Evolutionary conservation across 2,113 vertebrate species (phyloP).

Genomic region (Albula goreensis): DNA sequence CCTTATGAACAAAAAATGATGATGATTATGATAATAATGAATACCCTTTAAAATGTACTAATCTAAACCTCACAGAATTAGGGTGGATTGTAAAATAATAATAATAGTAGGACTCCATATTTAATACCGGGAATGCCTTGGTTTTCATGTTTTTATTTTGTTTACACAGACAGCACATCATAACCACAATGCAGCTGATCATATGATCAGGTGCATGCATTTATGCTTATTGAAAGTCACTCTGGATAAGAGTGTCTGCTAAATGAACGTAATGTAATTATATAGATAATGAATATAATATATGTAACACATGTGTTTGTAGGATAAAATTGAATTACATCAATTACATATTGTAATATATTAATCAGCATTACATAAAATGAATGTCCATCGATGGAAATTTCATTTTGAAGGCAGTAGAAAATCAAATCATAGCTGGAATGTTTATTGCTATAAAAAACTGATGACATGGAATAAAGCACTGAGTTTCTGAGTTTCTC

Average conservation of each 20-base stretch:
- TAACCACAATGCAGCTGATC: not conserved
- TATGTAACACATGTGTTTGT: too few species aligned
- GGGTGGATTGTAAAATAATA: conserved; percentile 19
- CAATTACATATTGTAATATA: not conserved
- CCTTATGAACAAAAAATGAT: conserved; percentile 24
- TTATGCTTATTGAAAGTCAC: too few species aligned
- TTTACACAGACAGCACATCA: not conserved
- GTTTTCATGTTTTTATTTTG: not conserved
- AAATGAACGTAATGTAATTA: not conserved
- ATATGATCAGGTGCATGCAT: too few species aligned
- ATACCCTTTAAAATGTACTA: conserved; percentile 10
- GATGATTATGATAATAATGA: conserved; percentile 18
- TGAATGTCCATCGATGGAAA: not conserved
- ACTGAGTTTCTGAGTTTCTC: conserved; percentile 46
- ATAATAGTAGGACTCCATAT: conserved; percentile 6
- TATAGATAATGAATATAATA: not conserved
- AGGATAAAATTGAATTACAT: too few species aligned
- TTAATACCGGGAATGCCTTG: not conserved
- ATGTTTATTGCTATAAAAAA: conserved; percentile 39
- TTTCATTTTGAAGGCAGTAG: not conserved
- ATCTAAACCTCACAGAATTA: conserved; percentile 28
- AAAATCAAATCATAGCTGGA: conserved; percentile 22
- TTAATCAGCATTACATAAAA: conserved; percentile 4
- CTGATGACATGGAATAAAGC: conserved; percentile 38
- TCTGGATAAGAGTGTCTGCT: too few species aligned